Percentiles rank a stretch among this genome's conserved stretches.
Conservation (phyloP, 2,888 invertebrate genomes). For the Diarsia rubi region DNA sequence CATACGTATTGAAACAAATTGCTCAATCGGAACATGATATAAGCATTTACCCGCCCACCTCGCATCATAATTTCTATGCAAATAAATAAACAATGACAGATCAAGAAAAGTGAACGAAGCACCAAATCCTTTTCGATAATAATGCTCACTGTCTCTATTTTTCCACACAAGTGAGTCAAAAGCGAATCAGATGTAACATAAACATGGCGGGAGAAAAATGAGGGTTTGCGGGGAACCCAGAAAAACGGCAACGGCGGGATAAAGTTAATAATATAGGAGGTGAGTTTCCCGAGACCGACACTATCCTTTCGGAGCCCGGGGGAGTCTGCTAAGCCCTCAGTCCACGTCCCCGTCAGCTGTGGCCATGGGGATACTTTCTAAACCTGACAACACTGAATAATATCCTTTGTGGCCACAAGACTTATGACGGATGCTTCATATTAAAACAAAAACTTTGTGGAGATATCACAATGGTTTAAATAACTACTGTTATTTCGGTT, state of each 20-base stretch:
- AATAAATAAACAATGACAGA: slow-evolving; percentile 17
- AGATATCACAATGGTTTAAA: background rate
- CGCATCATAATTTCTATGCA: slow-evolving; percentile 7
- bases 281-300: slow-evolving; percentile 25
- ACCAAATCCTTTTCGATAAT: slow-evolving; percentile 28
- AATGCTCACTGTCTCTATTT: slow-evolving; percentile 24
- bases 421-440: slow-evolving; percentile 24
- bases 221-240: slow-evolving; percentile 23
- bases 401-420: slow-evolving; percentile 41
- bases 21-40: background rate
- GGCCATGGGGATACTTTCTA: slow-evolving; percentile 23
- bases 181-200: slow-evolving; percentile 33
- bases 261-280: slow-evolving; percentile 24
- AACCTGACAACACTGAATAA: slow-evolving; percentile 26
- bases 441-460: background rate
- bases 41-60: slow-evolving; percentile 25
- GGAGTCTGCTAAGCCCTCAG: slow-evolving; percentile 39
- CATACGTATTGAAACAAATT: slow-evolving; percentile 13
- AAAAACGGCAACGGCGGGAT: slow-evolving; percentile 7
- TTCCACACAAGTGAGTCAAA: slow-evolving; percentile 16
- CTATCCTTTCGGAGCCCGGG: slow-evolving; percentile 25
- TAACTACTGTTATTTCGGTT: background rate
- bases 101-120: slow-evolving; percentile 15
- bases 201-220: slow-evolving; percentile 40
- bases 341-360: slow-evolving; percentile 24